Conservation (phyloP, 2,113 vertebrate species). For the Promerops cafer region DNA sequence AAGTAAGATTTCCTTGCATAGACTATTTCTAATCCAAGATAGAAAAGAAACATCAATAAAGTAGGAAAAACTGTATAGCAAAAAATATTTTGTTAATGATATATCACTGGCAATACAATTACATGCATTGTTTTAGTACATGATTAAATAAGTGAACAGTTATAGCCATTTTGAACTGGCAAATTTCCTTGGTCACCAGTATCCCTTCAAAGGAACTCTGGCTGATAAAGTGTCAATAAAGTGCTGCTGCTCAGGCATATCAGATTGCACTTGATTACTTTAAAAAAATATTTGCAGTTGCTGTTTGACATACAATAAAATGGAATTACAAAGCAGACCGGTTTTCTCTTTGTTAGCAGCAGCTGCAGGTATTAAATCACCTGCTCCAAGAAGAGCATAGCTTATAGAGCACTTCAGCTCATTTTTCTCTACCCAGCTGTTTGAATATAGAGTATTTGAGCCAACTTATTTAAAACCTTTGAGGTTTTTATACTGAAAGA, state of each 20-base stretch:
- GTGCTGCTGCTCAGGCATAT: slow-evolving; percentile 40
- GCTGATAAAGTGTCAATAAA: slow-evolving; percentile 61
- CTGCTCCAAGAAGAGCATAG: slow-evolving; percentile 1
- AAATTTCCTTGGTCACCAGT: slow-evolving; percentile 40
- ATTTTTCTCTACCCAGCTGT: neutral
- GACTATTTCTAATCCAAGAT: neutral
- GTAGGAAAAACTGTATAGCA: slow-evolving; percentile 20
- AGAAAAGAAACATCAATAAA: neutral
- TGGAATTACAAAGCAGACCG: slow-evolving; percentile 7
- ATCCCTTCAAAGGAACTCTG: slow-evolving; percentile 40
- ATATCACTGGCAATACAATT: slow-evolving; percentile 41
- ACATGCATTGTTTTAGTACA: slow-evolving; percentile 60
- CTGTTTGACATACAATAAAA: slow-evolving; percentile 20
- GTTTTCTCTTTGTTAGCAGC: slow-evolving; percentile 6
- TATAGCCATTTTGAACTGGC: slow-evolving; percentile 41
- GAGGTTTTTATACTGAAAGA: neutral
- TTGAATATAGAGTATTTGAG: neutral
- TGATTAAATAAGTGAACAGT: slow-evolving; percentile 54
- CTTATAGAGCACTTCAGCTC: neutral
- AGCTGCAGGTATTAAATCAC: slow-evolving; percentile 31
- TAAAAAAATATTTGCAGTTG: slow-evolving; percentile 19
- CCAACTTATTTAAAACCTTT: neutral
- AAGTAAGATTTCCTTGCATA: neutral
- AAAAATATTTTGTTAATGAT: slow-evolving; percentile 55
- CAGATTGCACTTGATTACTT: slow-evolving; percentile 43